Conservation (phyloP, 2,797 vertebrate genomes). For the Gymnoscopelus braueri region DNA sequence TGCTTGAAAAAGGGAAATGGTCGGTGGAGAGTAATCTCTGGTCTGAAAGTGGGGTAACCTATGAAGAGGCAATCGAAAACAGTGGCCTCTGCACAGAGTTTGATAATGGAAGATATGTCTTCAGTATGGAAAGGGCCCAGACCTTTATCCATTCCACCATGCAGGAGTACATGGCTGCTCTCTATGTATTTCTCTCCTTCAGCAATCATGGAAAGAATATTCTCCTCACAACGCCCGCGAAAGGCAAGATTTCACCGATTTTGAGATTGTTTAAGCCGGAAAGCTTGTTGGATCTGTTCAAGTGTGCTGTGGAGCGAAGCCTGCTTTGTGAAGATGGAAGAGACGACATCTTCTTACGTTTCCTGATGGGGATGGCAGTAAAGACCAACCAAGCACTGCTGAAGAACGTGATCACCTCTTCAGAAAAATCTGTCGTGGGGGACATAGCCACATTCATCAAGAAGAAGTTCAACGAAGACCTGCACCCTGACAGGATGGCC, state of each 20-base stretch:
- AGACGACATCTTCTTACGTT: slow-evolving; percentile 77
- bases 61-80: slow-evolving; percentile 49
- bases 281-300: slow-evolving; percentile 56
- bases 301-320: slow-evolving; percentile 67
- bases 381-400: slow-evolving; percentile 70
- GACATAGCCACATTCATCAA: slow-evolving; percentile 58
- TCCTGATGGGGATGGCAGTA: slow-evolving; percentile 73
- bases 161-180: slow-evolving; percentile 82
- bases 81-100: slow-evolving; percentile 72
- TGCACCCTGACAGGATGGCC: slow-evolving; percentile 37
- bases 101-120: slow-evolving; percentile 45
- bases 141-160: slow-evolving; percentile 80
- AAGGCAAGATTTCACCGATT: slow-evolving; percentile 37
- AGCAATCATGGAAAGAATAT: slow-evolving; percentile 63
- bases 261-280: slow-evolving; percentile 44
- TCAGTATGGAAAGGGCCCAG: slow-evolving; percentile 60
- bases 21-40: slow-evolving; percentile 47
- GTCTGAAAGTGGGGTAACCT: slow-evolving; percentile 20
- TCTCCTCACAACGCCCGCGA: slow-evolving; percentile 51
- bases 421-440: slow-evolving; percentile 14
- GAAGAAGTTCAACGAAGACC: slow-evolving; percentile 65
- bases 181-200: slow-evolving; percentile 71
- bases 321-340: slow-evolving; percentile 54
- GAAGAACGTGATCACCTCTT: slow-evolving; percentile 33
- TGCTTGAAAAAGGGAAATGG: slow-evolving; percentile 67